Conservation (phyloP, 2,888 invertebrate species). For the Dinocampus coccinellae region DNA sequence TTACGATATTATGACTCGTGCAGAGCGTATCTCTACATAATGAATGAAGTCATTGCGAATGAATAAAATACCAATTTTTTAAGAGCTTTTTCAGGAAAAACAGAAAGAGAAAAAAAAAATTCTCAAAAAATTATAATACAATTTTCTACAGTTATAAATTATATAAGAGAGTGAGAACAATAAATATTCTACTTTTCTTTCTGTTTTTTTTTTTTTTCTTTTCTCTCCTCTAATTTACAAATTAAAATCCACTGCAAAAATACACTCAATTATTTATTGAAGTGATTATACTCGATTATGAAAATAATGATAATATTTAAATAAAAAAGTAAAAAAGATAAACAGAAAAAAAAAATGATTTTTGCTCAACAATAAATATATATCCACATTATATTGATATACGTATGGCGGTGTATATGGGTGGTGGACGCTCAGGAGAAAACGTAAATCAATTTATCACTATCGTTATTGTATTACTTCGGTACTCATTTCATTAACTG, state of each 20-base stretch:
- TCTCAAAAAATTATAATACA: background rate
- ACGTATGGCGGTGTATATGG: background rate
- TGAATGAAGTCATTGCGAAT: conserved; percentile 7
- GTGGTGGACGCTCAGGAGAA: background rate
- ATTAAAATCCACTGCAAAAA: too few relatives aligned
- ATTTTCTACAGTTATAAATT: background rate
- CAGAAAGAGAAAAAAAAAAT: background rate
- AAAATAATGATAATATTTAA: too few relatives aligned
- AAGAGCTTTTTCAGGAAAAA: background rate
- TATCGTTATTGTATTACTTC: conserved; percentile 18
- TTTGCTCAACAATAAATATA: background rate
- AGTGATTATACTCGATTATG: too few relatives aligned
- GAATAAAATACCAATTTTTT: conserved; percentile 4
- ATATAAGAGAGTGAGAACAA: background rate
- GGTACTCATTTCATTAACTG: conserved; percentile 15
- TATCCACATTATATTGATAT: background rate
- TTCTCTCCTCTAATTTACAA: background rate
- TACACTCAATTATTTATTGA: background rate
- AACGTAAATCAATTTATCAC: conserved; percentile 25
- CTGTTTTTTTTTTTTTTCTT: background rate
- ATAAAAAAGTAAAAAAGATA: too few relatives aligned
- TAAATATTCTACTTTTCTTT: too few relatives aligned
- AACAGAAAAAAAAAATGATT: too few relatives aligned
- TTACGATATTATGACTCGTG: conserved; percentile 13
- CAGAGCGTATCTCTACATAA: conserved; percentile 6